Percentiles rank a stretch among this genome's conserved stretches.
These are phyloP conservation scores for Thereuonema tuberculata DNA, from an alignment of 1,140 invertebrate species.

Conservation along the genomic window DNA sequence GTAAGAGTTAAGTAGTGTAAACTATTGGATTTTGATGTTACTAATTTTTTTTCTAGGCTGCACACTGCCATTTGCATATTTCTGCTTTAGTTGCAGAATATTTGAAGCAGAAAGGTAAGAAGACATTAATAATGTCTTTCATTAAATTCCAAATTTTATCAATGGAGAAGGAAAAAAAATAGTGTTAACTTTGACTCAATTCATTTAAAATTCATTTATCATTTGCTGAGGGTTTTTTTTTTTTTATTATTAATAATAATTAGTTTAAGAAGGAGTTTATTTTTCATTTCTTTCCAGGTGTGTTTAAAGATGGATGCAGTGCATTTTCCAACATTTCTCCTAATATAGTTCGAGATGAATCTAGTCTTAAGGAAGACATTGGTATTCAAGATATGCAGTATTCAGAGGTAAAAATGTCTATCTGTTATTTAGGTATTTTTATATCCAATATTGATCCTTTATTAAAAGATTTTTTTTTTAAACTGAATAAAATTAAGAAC, in stretches of 20 bases:
- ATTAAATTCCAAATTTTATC: too few relatives aligned
- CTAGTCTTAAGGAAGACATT: conserved; percentile 62
- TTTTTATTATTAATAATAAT: too few relatives aligned
- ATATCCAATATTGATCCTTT: not conserved
- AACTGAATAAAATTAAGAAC: too few relatives aligned
- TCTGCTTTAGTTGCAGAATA: conserved; percentile 85
- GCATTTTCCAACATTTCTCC: conserved; percentile 65
- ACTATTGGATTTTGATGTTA: too few relatives aligned
- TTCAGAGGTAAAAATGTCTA: conserved; percentile 42
- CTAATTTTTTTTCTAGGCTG: conserved; percentile 44
- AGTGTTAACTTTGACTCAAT: too few relatives aligned
- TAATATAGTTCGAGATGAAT: conserved; percentile 73
- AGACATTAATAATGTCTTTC: too few relatives aligned
- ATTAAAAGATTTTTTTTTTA: too few relatives aligned
- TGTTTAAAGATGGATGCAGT: conserved; percentile 58
- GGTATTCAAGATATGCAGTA: conserved; percentile 78
- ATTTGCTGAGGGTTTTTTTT: too few relatives aligned
- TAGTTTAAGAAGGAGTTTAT: too few relatives aligned
- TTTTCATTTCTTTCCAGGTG: conserved; percentile 24
- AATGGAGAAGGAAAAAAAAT: too few relatives aligned
- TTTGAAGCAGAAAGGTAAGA: conserved; percentile 57
- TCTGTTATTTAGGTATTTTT: not conserved
- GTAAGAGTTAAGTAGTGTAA: too few relatives aligned
- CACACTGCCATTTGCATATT: conserved; percentile 78
- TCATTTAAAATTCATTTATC: too few relatives aligned